phyloP scores from a whole-genome alignment of 2,113 vertebrate genomes.

The Sceloporus undulatus region DNA sequence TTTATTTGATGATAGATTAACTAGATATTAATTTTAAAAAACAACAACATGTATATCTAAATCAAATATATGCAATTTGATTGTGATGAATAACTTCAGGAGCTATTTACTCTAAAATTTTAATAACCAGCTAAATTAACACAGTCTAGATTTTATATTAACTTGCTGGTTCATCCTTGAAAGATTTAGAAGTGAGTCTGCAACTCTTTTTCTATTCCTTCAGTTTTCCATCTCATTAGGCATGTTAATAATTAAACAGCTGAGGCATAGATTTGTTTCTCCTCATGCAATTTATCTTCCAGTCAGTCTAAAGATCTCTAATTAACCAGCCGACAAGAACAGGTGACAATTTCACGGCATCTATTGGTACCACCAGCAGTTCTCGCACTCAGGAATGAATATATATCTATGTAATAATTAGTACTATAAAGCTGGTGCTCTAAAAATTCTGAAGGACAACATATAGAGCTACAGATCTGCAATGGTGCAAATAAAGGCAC shows the following conservation, averaged over 20 bases:
- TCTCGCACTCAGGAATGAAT: conserved; percentile 8
- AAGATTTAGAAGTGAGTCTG: conserved; percentile 42
- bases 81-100: conserved; percentile 47
- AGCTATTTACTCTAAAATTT: conserved; percentile 50
- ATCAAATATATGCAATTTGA: conserved; percentile 35
- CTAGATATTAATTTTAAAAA: conserved; percentile 6
- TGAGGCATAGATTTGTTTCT: conserved; percentile 60
- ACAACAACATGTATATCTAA: not conserved
- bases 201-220: conserved; percentile 25
- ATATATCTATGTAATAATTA: not conserved
- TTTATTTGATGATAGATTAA: conserved; percentile 34
- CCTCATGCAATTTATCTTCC: conserved; percentile 13
- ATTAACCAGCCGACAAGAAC: conserved; percentile 54
- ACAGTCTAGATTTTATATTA: conserved; percentile 67
- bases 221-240: conserved; percentile 65
- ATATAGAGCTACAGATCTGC: not conserved
- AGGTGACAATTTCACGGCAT: conserved; percentile 1
- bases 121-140: conserved; percentile 61
- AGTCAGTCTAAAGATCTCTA: conserved; percentile 55
- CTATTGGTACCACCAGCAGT: conserved; percentile 31
- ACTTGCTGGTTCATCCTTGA: conserved; percentile 46
- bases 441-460: not conserved
- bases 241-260: conserved; percentile 72
- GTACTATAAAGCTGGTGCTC: not conserved
- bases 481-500: too few relatives aligned